Conservation (phyloP, 2,113 vertebrate species). For the Podocnemis expansa region DNA sequence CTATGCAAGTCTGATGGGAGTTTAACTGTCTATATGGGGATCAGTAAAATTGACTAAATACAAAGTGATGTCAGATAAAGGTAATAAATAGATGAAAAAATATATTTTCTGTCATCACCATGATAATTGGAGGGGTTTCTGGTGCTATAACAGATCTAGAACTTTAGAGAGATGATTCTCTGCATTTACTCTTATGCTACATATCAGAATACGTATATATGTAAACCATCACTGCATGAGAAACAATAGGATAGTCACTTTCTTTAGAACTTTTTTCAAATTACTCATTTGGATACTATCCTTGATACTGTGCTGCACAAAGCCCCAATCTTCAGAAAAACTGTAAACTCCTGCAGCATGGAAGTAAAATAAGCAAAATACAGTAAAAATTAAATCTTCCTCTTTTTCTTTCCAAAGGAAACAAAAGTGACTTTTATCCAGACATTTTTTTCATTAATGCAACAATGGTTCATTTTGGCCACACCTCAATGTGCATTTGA, state of each 20-base stretch:
- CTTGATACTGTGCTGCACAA: slow-evolving; percentile 18
- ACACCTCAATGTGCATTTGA: background rate
- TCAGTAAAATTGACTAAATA: background rate
- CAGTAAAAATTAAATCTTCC: background rate
- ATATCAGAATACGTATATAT: background rate
- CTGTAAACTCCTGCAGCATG: slow-evolving; percentile 25
- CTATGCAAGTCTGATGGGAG: background rate
- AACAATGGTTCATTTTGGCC: slow-evolving; percentile 46
- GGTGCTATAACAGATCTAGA: background rate
- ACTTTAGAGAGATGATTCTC: background rate
- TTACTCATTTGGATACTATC: background rate
- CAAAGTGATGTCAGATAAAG: background rate
- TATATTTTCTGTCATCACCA: background rate
- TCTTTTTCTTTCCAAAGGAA: slow-evolving; percentile 41
- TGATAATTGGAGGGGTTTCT: background rate
- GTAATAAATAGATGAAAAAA: background rate
- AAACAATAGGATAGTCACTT: background rate
- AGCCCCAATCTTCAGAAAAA: background rate
- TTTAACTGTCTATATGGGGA: background rate
- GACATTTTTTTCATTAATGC: background rate
- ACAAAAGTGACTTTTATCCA: slow-evolving; percentile 18
- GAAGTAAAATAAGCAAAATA: slow-evolving; percentile 27
- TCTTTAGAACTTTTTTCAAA: background rate
- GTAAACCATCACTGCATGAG: background rate
- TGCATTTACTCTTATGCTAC: background rate